These are phyloP conservation scores for Brachyhypopomus gauderio DNA, from an alignment of 2,113 vertebrate genomes.

Conservation along the genomic window DNA sequence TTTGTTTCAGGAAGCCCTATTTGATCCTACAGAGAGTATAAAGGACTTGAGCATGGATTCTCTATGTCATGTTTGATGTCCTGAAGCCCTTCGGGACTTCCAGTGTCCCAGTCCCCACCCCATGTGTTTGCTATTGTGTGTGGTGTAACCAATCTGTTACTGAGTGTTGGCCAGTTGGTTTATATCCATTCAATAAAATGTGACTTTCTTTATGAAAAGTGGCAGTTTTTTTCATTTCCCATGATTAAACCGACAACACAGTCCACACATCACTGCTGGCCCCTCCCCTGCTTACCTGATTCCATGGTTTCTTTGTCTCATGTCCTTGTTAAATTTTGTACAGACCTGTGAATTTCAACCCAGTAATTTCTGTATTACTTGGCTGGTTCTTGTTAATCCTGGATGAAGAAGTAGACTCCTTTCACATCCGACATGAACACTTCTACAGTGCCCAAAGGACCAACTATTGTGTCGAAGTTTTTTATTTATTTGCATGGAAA, in stretches of 20 bases:
- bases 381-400: no score
- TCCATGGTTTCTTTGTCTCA: no score
- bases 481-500: no score
- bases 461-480: background rate
- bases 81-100: conserved; percentile 66
- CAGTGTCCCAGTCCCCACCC: conserved; percentile 56
- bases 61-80: conserved; percentile 71
- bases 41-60: conserved; percentile 72
- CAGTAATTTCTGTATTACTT: no score
- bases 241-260: background rate
- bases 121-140: conserved; percentile 76
- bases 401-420: background rate
- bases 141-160: conserved; percentile 75
- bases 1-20: conserved; percentile 59
- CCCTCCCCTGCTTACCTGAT: no score
- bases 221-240: background rate
- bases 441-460: background rate
- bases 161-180: conserved; percentile 81
- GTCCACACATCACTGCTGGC: no score
- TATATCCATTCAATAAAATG: conserved; percentile 82
- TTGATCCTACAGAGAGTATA: conserved; percentile 49
- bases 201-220: conserved; percentile 74
- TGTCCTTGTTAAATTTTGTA: no score
- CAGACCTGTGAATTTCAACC: no score
- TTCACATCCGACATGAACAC: background rate